These are phyloP conservation scores for Sprattus sprattus DNA, from an alignment of 2,113 vertebrate genomes.

Conservation along the genomic window DNA sequence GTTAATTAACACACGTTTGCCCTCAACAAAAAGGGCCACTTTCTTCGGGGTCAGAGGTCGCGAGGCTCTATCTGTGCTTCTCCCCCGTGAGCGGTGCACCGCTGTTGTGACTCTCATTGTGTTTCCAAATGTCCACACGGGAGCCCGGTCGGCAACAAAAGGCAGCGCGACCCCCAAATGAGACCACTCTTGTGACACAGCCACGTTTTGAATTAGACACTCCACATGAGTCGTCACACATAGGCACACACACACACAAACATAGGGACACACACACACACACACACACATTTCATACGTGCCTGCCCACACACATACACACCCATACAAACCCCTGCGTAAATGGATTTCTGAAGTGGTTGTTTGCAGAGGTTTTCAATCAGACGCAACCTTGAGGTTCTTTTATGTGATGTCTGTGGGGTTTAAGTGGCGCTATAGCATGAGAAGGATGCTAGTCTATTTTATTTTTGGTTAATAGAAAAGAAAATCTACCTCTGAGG, in stretches of 20 bases:
- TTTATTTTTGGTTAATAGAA: neutral
- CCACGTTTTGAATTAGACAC: constrained; percentile 79
- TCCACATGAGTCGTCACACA: constrained; percentile 49
- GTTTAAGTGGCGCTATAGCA: constrained; percentile 81
- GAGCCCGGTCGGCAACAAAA: constrained; percentile 69
- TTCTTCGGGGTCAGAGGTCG: constrained; percentile 56
- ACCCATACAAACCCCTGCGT: constrained; percentile 48
- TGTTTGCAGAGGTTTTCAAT: constrained; percentile 74
- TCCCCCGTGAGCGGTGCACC: constrained; percentile 45
- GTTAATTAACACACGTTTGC: constrained; percentile 35
- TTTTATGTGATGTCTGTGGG: constrained; percentile 77
- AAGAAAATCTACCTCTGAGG: constrained; percentile 72
- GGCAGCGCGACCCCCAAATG: constrained; percentile 38
- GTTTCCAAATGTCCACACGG: constrained; percentile 54
- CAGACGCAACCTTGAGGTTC: constrained; percentile 73
- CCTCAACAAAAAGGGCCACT: constrained; percentile 50
- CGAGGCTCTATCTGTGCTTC: constrained; percentile 43
- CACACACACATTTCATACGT: neutral
- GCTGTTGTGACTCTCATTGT: constrained; percentile 29
- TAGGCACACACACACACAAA: neutral
- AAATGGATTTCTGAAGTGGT: constrained; percentile 72
- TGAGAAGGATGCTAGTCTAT: constrained; percentile 62
- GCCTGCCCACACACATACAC: neutral
- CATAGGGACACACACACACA: neutral
- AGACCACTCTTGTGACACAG: constrained; percentile 69